Percentiles rank a stretch among this genome's conserved stretches.
Evolutionary conservation across 2,888 invertebrate genomes (phyloP).

Genomic region (Electrophaes corylata): DNA sequence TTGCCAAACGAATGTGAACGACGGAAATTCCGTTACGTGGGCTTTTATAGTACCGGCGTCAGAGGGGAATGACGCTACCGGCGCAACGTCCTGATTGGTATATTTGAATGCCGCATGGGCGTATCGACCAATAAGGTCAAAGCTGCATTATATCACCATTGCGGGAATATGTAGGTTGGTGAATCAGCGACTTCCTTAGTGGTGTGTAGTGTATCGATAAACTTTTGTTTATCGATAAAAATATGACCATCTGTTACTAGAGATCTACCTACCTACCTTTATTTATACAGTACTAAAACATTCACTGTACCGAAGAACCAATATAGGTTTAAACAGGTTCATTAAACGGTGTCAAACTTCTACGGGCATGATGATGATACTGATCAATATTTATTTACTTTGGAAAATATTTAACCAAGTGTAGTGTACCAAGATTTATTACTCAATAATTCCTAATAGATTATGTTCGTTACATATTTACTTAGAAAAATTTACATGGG

Average conservation of each 20-base stretch:
- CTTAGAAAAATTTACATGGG: no score
- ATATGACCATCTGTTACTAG: neutral
- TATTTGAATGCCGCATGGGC: slow-evolving; percentile 70
- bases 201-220: slow-evolving; percentile 35
- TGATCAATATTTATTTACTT: no score
- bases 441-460: no score
- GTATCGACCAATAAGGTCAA: slow-evolving; percentile 74
- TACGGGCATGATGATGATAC: no score
- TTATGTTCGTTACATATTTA: no score
- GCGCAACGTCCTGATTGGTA: slow-evolving; percentile 74
- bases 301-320: no score
- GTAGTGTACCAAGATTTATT: no score
- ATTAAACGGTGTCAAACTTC: no score
- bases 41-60: slow-evolving; percentile 83
- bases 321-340: no score
- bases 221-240: slow-evolving; percentile 28
- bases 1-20: slow-evolving; percentile 87
- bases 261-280: neutral
- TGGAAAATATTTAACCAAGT: no score
- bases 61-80: slow-evolving; percentile 80
- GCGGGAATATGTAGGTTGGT: slow-evolving; percentile 80
- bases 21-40: slow-evolving; percentile 68
- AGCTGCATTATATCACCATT: slow-evolving; percentile 77
- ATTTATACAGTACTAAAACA: neutral
- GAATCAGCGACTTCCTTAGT: slow-evolving; percentile 56